Base-by-base conservation (phyloP, 1,140 invertebrate genomes). In the Cherax destructor region DNA sequence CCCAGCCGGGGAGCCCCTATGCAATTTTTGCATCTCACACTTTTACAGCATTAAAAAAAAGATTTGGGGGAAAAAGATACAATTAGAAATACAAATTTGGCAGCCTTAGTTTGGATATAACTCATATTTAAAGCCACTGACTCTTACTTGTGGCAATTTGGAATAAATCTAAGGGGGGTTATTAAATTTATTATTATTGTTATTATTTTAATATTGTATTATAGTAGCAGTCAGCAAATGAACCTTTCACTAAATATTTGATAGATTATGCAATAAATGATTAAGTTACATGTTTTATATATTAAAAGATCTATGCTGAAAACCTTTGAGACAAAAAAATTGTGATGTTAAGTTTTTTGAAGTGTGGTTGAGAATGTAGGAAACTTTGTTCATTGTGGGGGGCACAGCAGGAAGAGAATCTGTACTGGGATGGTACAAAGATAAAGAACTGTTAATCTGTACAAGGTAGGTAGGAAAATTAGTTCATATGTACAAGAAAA, bases 1-100 rank as follows among this genome's bases (percentile, higher is more conserved):
- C 41, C 69, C 69, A 74, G 69, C 69, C 24, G 69, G 30, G 69
- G 41, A 74, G 69, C 69, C 69, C 69, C 69, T 74, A 74, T 74
- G 69, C 69, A 74, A 21, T 74, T 74, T 74, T 74, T 74, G 69
- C 69, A 74, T 30, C 69, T 74, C n/a, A 74, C 69, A 74, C 69
- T 74, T 74, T n/a, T 74, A 74, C 16, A 74, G 6, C 24, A 30
- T 30, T 30, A 74, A 30, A 74, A 30, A 74, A 30, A 9, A 30
- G 24, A 30, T n/a, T 4, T 24, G 69, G 61, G 61, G 69, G 69
- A 21, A 74, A 74, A 74, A 30, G 24, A 21, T 30, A 74, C 24
- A 74, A 74, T 74, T 74, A 74, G 69, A 74, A 74, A 74, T 74
- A 30, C 69, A 74, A 74, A 74, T 74, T 30, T 74, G n/a, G n/a